phyloP scores from a whole-genome alignment of 2,797 vertebrate species.

The Danio albolineatus region DNA sequence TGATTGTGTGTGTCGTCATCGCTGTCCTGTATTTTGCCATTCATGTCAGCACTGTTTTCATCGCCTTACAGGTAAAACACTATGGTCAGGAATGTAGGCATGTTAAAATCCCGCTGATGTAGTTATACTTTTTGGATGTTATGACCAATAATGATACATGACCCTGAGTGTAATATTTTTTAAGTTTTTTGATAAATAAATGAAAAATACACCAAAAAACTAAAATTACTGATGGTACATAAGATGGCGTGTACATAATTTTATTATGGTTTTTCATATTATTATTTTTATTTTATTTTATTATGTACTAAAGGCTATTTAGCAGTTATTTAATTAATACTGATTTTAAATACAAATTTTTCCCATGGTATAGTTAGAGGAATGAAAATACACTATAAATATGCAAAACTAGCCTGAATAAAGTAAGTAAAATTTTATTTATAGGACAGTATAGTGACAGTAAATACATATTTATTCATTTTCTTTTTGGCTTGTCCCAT shows the following conservation, averaged over 20 bases:
- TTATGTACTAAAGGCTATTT: not conserved
- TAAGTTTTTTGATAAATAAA: not conserved
- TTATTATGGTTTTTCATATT: no score
- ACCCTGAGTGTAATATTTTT: not conserved
- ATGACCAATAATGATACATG: not conserved
- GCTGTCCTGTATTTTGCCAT: conserved; percentile 98
- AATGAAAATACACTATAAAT: not conserved
- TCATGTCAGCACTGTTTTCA: conserved; percentile 98
- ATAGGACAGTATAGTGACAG: not conserved
- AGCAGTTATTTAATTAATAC: not conserved
- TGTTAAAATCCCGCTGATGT: not conserved
- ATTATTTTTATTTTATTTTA: no score
- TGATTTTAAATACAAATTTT: not conserved
- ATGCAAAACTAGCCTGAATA: not conserved
- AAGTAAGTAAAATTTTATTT: not conserved
- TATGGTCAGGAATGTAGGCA: not conserved
- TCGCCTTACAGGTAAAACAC: conserved; percentile 90
- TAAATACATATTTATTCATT: not conserved
- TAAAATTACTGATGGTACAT: no score
- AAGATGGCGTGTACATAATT: not conserved
- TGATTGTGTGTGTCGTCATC: conserved; percentile 93
- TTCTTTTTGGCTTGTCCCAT: no score
- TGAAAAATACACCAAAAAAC: not conserved
- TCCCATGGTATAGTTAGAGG: not conserved
- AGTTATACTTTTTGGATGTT: not conserved